phyloP scores from a whole-genome alignment of 2,113 vertebrate species.

The Jacana jacana region DNA sequence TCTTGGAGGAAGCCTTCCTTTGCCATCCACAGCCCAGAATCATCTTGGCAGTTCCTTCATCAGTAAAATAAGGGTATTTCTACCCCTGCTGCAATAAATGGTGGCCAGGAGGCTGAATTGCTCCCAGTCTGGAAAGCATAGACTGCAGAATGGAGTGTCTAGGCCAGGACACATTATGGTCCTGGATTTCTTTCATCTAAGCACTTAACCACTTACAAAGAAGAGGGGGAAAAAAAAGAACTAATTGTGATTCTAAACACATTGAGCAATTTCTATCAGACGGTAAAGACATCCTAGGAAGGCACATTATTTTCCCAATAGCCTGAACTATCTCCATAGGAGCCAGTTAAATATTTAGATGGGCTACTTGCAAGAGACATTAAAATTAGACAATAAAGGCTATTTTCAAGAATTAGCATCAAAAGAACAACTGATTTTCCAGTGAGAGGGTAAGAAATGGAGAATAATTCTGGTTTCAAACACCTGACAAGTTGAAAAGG shows the following conservation, averaged over 20 bases:
- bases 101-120: background rate
- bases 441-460: background rate
- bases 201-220: background rate
- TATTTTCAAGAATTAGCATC: background rate
- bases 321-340: background rate
- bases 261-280: background rate
- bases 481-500: background rate
- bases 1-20: background rate
- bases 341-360: background rate
- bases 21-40: background rate
- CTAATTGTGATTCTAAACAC: background rate
- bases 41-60: background rate
- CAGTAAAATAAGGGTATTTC: background rate
- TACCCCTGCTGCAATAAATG: background rate
- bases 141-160: background rate
- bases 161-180: background rate
- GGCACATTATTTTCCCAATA: background rate
- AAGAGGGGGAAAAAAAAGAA: background rate
- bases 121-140: background rate
- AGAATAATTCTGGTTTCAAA: background rate
- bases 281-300: background rate
- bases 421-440: background rate
- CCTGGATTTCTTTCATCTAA: background rate
- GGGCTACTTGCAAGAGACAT: background rate
- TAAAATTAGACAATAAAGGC: background rate